Conservation (phyloP, 1,140 invertebrate genomes). For the Saccostrea echinata region DNA sequence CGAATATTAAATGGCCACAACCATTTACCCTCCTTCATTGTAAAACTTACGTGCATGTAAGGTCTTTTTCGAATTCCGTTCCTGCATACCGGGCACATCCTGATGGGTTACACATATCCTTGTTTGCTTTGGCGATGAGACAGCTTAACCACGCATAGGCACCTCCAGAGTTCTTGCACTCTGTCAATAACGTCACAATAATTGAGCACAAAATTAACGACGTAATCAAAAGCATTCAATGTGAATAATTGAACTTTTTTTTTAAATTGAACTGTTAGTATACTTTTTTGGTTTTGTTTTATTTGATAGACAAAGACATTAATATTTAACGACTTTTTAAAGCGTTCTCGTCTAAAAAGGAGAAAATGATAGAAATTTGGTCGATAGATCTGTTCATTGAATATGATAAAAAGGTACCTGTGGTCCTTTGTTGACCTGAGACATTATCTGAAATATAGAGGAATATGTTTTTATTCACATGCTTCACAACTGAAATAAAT, state of each 20-base stretch:
- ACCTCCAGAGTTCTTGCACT: not conserved
- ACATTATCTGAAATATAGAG: not conserved
- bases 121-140: conserved; percentile 6
- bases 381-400: not conserved
- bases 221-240: too few relatives aligned
- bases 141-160: conserved; percentile 5
- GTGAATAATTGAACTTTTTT: too few relatives aligned
- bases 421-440: not conserved
- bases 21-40: too few relatives aligned
- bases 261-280: too few relatives aligned
- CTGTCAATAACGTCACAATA: not conserved
- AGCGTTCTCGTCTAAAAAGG: too few relatives aligned
- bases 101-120: not conserved
- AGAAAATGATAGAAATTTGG: too few relatives aligned
- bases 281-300: too few relatives aligned
- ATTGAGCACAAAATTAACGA: too few relatives aligned
- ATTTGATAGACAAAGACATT: too few relatives aligned
- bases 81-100: not conserved
- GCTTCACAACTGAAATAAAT: too few relatives aligned
- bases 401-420: not conserved
- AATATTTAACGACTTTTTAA: too few relatives aligned
- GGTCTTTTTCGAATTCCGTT: conserved; percentile 7
- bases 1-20: too few relatives aligned
- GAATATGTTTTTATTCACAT: not conserved
- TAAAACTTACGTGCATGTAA: conserved; percentile 18